Evolutionary conservation across 1,140 invertebrate genomes (phyloP).

Genomic region (Scaptomyza montana): DNA sequence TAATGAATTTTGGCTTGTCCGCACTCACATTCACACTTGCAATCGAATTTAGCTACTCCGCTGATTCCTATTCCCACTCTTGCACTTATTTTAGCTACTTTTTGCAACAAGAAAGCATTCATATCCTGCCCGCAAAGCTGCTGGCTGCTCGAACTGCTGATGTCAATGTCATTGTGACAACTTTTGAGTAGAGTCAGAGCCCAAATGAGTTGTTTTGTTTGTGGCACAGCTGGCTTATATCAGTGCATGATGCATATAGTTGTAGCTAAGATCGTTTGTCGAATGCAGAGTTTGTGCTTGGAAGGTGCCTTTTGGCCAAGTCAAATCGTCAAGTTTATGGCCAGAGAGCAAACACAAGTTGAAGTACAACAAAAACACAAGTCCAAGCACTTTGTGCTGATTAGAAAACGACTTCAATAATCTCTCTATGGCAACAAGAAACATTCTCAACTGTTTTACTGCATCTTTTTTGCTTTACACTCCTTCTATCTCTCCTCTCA

Average conservation of each 20-base stretch:
- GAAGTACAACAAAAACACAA: conserved; percentile 19
- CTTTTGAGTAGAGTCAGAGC: conserved; percentile 13
- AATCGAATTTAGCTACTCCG: background rate
- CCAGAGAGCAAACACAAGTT: conserved; percentile 14
- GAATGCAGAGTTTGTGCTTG: conserved; percentile 4
- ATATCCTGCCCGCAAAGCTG: background rate
- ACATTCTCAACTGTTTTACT: conserved; percentile 16
- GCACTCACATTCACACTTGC: background rate
- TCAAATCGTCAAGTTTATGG: conserved; percentile 59
- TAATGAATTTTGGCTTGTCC: conserved; percentile 58
- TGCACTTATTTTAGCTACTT: conserved; percentile 14
- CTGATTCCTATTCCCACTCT: background rate
- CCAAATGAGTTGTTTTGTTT: conserved; percentile 4
- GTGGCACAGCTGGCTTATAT: conserved; percentile 22
- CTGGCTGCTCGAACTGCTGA: conserved; percentile 31
- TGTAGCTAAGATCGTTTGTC: background rate
- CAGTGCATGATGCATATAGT: conserved; percentile 13
- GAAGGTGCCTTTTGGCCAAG: conserved; percentile 51
- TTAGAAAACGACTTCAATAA: conserved; percentile 78
- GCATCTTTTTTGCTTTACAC: background rate
- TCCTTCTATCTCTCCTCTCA: background rate
- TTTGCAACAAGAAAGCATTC: conserved; percentile 23
- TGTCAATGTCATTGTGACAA: conserved; percentile 65
- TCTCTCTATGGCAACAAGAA: conserved; percentile 34
- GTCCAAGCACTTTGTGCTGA: conserved; percentile 70